These are phyloP conservation scores for Drosophila grimshawi DNA, from an alignment of 1,140 invertebrate genomes.

Conservation along the genomic window DNA sequence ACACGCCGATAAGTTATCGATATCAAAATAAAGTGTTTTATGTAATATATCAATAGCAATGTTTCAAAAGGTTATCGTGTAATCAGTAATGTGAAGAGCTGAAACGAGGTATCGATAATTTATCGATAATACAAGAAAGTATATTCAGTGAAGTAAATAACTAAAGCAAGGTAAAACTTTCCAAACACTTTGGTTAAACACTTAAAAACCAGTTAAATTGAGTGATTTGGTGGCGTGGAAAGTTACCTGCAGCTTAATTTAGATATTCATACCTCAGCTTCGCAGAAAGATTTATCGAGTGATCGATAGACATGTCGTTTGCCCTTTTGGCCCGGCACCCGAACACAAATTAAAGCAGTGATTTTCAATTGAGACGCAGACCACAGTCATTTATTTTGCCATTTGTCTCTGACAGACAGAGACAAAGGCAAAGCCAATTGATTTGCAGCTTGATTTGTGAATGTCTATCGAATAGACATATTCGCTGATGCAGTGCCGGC, in stretches of 20 bases:
- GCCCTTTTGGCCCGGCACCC: not conserved
- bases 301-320: constrained; percentile 14
- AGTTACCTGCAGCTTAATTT: too few species aligned
- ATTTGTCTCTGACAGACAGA: not conserved
- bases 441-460: not conserved
- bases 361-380: constrained; percentile 4
- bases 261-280: too few species aligned
- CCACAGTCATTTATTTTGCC: not conserved
- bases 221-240: too few species aligned
- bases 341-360: not conserved
- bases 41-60: too few species aligned
- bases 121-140: not conserved
- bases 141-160: too few species aligned
- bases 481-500: constrained; percentile 5
- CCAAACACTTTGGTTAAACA: too few species aligned
- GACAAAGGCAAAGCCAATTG: not conserved
- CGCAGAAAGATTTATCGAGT: constrained; percentile 9
- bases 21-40: not conserved
- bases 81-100: too few species aligned
- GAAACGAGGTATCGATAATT: not conserved
- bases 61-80: too few species aligned
- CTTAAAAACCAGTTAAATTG: too few species aligned
- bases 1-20: not conserved
- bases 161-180: too few species aligned
- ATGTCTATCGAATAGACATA: not conserved